Evolutionary conservation across 2,888 invertebrate species (phyloP), one percentile per base, ranked within the genome.

Genomic region (Ferrisia virgata): DNA sequence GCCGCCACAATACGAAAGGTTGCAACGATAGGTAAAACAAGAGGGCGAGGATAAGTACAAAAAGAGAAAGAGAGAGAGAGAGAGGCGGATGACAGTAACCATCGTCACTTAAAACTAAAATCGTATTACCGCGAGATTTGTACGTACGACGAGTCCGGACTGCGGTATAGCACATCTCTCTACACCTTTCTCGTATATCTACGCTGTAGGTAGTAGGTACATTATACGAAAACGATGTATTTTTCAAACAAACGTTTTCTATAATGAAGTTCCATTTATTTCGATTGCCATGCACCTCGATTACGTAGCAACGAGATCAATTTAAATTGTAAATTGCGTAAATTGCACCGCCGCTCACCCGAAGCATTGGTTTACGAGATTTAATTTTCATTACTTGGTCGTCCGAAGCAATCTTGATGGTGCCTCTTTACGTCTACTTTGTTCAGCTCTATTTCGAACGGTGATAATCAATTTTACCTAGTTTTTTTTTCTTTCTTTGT

Each of bases 161-260:
- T n/a, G n/a, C n/a, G n/a, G n/a, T n/a, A n/a, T n/a, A n/a, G n/a
- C 13, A 43, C 43, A 36, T 13, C 43, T 43, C 5, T 5, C 43
- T 4, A 36, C 8, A 43, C 43, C 43, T 15, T 43, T 15, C 13
- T n/a, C n/a, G n/a, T n/a, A n/a, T n/a, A n/a, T n/a, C n/a, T n/a
- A n/a, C n/a, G n/a, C n/a, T n/a, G n/a, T n/a, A n/a, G n/a, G n/a
- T n/a, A n/a, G n/a, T n/a, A n/a, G n/a, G n/a, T n/a, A n/a, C n/a
- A n/a, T n/a, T n/a, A 43, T 2, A 13, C 43, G 13, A 13, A 28
- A 28, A 64, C 28, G 11, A 25, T 2, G n/a, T 64, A 64, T 64
- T 76, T 76, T 36, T 76, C 72, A 36, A 76, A 76, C 72, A 76
- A 76, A 76, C 72, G 36, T 36, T 76, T 76, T 76, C 72, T 36